Base-by-base conservation (phyloP, 2,113 vertebrate genomes). In the Phycodurus eques region DNA sequence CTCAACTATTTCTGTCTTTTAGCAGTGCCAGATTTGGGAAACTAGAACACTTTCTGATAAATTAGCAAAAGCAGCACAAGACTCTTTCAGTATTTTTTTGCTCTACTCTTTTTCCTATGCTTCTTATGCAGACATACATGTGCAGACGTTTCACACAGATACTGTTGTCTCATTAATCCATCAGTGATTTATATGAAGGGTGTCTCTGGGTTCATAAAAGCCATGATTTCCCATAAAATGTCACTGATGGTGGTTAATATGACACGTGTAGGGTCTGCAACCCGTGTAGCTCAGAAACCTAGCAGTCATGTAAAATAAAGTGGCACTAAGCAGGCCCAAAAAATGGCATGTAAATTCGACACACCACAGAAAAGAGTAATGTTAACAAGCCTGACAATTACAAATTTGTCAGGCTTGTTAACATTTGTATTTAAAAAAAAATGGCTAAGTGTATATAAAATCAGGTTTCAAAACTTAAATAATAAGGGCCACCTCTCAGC, bases 201-300 rank as follows among this genome's bases (percentile, higher is more conserved):
- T 72, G 81, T 84, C 85, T 83, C 89, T 82, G 78, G 86, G 85
- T 92, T 91, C 83, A 86, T 91, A 92, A 92, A 92, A 86, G 87
- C 75, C 87, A 85, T 79, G 78, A 87, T 92, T 93, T 91, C 88
- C 80, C 75, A 87, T 93, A 92, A 92, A 92, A 91, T 89, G 85
- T 85, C 82, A 83, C 80, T 85, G 86, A 90, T 84, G 81, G 87
- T 85, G 88, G 88, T 92, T 91, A 90, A 92, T 90, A 85, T 91
- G 88, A 93, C 88, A 87, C 67, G 74, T 73, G 71, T 73, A 56
- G 72, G 57, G 62, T 81, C 81, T 73, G 68, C 81, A 57, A 72
- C 63, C 51, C 27, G 66, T 61, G 75, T 75, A 75, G 72, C 73
- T 75, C 77, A 67, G 80, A 82, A 88, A 77, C 73, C 83, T 70